Evolutionary conservation across 1,140 invertebrate genomes (phyloP), one percentile per base, ranked within the genome.

Genomic region (Pseudomyrmex cubaensis): DNA sequence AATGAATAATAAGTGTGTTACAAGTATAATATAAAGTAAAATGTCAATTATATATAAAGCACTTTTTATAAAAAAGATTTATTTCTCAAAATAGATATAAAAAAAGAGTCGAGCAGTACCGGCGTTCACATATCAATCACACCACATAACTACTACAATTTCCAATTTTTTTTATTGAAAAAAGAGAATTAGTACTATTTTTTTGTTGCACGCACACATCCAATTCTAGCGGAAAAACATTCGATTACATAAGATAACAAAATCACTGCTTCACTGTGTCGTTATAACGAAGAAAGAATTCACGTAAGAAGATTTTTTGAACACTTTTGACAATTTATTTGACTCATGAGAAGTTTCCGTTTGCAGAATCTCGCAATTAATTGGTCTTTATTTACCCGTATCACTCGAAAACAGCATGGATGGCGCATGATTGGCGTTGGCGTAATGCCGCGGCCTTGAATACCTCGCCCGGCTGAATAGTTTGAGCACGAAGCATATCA

Each of bases 401-500:
- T 97, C 97, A 92, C 96, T 97, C 54, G 97, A 97, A 94, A 97
- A 98, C 59, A 98, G 95, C 92, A 97, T 97, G 17, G 97, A 96
- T 77, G 97, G 97, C 61, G 97, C 96, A 87, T 98, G 95, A 87
- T 97, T 96, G 48, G 97, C 97, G 93, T 98, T 97, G 57, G 96
- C 97, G 88, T 97, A 97, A 91, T 97, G 97, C 74, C 97, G 95
- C 69, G 97, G 96, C 86, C 96, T 95, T 78, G 95, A 95, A 92
- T 96, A 97, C 90, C 97, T 95, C 70, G 95, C 95, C 84, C 95
- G 93, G 17, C 96, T 96, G 94, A 98, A 98, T 78, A 98, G 95
- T 92, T 97, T 97, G 87, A 98, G 94, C 77, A 98, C 97, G 95
- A 98, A 97, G 94, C 97, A 98, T 87, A 98, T 97, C 85, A 98